phyloP scores from a whole-genome alignment of 1,140 invertebrate species.

The Centruroides vittatus region DNA sequence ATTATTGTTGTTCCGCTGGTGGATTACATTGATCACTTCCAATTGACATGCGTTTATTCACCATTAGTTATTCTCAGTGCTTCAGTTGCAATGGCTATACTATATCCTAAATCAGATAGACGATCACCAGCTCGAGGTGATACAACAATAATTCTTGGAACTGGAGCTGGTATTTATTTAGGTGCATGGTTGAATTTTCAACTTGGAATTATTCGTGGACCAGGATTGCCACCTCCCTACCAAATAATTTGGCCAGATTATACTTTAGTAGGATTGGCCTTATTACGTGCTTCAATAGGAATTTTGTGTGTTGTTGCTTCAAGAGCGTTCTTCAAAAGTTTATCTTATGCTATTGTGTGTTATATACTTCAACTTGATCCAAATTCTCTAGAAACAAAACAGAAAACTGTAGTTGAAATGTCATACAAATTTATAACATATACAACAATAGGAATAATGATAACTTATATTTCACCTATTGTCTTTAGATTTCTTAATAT shows the following conservation, averaged over 20 bases:
- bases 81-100: conserved; percentile 48
- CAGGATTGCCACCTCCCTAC: conserved; percentile 44
- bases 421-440: conserved; percentile 66
- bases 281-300: conserved; percentile 56
- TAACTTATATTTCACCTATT: conserved; percentile 57
- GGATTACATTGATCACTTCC: conserved; percentile 52
- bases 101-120: conserved; percentile 49
- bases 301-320: conserved; percentile 52
- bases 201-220: conserved; percentile 45
- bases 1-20: conserved; percentile 53
- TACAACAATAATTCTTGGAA: conserved; percentile 65
- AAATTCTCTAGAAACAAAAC: conserved; percentile 27
- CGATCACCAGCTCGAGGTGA: conserved; percentile 80
- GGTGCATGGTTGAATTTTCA: conserved; percentile 76
- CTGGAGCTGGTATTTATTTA: conserved; percentile 56
- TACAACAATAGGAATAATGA: conserved; percentile 56
- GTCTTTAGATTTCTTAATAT: conserved; percentile 59
- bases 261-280: conserved; percentile 43
- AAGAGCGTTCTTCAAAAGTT: conserved; percentile 47
- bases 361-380: conserved; percentile 47
- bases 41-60: conserved; percentile 49
- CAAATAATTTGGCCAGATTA: conserved; percentile 59
- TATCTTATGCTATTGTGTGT: conserved; percentile 51
- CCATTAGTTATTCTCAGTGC: conserved; percentile 45
- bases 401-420: conserved; percentile 44